Evolutionary conservation across 1,140 invertebrate genomes (phyloP).

Genomic region (Pseudoatta argentina): DNA sequence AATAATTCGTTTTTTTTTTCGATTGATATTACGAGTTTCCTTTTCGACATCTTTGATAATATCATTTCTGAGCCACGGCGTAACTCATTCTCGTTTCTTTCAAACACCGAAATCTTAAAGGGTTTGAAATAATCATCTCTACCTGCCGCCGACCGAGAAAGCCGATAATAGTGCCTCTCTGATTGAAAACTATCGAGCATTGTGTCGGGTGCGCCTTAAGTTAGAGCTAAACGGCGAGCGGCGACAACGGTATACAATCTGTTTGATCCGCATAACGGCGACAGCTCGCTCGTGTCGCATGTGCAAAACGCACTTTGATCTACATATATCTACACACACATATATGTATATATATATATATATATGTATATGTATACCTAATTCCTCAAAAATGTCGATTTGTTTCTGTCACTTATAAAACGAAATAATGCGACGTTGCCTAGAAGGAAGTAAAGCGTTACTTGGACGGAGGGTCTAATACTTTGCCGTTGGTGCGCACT

Average conservation of each 20-base stretch:
- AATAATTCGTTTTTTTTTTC: constrained; percentile 9
- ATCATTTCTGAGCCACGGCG: not conserved
- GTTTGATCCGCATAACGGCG: not conserved
- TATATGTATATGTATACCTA: constrained; percentile 51
- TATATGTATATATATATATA: constrained; percentile 46
- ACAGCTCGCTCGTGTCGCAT: constrained; percentile 22
- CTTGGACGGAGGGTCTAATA: constrained; percentile 86
- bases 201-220: constrained; percentile 36
- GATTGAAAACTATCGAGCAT: constrained; percentile 52
- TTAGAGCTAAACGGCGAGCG: constrained; percentile 57
- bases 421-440: constrained; percentile 72
- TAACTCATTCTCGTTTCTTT: not conserved
- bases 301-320: constrained; percentile 47
- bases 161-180: constrained; percentile 32
- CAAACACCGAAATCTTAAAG: constrained; percentile 17
- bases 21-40: not conserved
- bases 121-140: constrained; percentile 16
- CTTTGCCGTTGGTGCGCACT: constrained; percentile 85
- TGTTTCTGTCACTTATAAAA: constrained; percentile 60
- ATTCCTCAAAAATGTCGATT: constrained; percentile 57
- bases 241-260: constrained; percentile 17
- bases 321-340: constrained; percentile 51
- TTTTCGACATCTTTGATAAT: not conserved
- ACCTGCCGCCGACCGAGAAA: constrained; percentile 60
- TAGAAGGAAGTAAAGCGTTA: constrained; percentile 79